Percentiles rank a stretch among this genome's conserved stretches.
Conservation (phyloP, 2,888 invertebrate species). For the Xanthorhoe spadicearia region DNA sequence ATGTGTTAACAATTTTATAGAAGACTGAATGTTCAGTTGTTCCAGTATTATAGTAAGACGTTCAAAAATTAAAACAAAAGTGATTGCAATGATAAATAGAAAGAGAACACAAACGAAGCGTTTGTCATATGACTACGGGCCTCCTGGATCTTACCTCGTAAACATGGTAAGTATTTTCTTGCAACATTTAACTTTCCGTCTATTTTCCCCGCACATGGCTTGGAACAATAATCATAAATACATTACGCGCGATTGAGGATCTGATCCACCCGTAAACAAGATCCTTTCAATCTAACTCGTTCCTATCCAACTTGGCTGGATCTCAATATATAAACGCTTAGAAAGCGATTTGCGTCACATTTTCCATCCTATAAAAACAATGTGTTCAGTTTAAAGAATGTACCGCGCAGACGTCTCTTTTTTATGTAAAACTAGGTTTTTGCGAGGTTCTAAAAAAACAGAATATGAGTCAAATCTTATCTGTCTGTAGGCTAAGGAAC, state of each 20-base stretch:
- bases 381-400: not conserved
- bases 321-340: conserved; percentile 32
- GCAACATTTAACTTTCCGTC: conserved; percentile 48
- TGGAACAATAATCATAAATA: conserved; percentile 83
- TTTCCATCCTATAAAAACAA: conserved; percentile 9
- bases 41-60: no score
- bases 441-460: no score
- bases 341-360: conserved; percentile 33
- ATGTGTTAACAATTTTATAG: no score
- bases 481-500: no score
- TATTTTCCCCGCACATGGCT: conserved; percentile 55
- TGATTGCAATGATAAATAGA: no score
- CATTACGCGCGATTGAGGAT: conserved; percentile 82
- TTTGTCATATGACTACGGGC: no score
- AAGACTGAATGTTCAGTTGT: no score
- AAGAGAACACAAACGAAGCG: no score
- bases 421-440: no score
- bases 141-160: conserved; percentile 7
- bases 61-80: no score
- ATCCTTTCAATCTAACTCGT: conserved; percentile 66
- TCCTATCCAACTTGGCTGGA: conserved; percentile 80
- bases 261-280: conserved; percentile 79
- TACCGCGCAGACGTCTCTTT: not conserved
- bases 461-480: no score
- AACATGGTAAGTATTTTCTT: conserved; percentile 36